Evolutionary conservation across 2,888 invertebrate species (phyloP).

Genomic region (Himalopsyche kuldschensis): DNA sequence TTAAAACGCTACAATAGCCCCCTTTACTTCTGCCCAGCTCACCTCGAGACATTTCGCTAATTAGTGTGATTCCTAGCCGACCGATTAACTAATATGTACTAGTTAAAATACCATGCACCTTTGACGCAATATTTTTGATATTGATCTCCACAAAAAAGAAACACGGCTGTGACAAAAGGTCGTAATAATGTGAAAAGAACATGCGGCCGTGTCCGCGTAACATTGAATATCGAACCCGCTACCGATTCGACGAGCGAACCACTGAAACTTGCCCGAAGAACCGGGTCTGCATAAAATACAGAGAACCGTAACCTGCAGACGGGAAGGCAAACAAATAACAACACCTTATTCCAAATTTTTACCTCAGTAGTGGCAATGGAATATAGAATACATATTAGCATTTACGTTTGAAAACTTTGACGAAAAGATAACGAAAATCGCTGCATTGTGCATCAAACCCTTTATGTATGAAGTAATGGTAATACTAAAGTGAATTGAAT

Average conservation of each 20-base stretch:
- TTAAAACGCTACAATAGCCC: not conserved
- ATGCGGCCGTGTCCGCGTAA: not conserved
- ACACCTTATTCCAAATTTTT: not conserved
- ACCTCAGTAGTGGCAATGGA: conserved; percentile 25
- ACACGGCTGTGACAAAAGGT: not conserved
- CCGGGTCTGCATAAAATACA: conserved; percentile 32
- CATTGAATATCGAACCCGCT: not conserved
- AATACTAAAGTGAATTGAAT: not conserved
- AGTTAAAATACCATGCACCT: not conserved
- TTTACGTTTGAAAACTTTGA: conserved; percentile 29
- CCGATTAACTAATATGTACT: not conserved
- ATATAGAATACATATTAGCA: conserved; percentile 17
- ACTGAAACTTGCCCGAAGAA: conserved; percentile 43
- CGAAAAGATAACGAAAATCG: conserved; percentile 48
- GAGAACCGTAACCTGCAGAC: conserved; percentile 31
- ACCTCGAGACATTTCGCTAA: not conserved
- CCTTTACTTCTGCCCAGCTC: not conserved
- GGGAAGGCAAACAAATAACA: not conserved
- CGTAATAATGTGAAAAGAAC: not conserved
- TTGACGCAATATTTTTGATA: not conserved
- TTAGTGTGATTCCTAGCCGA: not conserved
- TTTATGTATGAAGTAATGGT: not conserved
- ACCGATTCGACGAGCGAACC: conserved; percentile 30
- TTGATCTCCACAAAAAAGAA: not conserved
- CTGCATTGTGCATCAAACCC: conserved; percentile 53